phyloP scores from a whole-genome alignment of 2,888 invertebrate species.

The Patella pellucida region DNA sequence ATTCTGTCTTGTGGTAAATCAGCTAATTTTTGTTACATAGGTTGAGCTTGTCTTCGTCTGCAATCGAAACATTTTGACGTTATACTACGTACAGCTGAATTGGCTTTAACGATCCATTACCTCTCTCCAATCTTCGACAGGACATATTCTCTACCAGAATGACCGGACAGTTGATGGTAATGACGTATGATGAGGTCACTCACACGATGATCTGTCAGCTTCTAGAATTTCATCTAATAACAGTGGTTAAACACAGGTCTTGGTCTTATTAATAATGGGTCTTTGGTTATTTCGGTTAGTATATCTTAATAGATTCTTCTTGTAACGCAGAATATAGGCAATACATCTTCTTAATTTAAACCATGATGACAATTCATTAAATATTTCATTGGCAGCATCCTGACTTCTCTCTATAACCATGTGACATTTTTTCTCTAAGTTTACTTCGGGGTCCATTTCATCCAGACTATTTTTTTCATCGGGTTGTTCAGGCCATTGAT shows the following conservation, averaged over 20 bases:
- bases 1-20: conserved; percentile 22
- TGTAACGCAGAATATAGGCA: no score
- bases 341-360: no score
- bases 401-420: no score
- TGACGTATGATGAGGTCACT: background rate
- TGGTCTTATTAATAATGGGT: background rate
- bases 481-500: no score
- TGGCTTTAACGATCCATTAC: conserved; percentile 17
- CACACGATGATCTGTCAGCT: background rate
- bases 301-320: background rate
- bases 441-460: no score
- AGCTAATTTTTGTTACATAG: conserved; percentile 21
- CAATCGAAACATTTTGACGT: conserved; percentile 10
- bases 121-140: background rate
- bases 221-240: background rate
- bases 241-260: background rate
- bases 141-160: background rate
- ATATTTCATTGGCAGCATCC: no score
- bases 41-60: conserved; percentile 2
- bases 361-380: no score
- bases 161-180: background rate
- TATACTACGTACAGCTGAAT: conserved; percentile 12
- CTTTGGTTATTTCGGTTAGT: background rate
- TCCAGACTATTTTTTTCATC: no score
- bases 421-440: no score